Percentiles rank a stretch among this genome's conserved stretches.
Conservation (phyloP, 1,140 invertebrate genomes). For the Zeugodacus cucurbitae region DNA sequence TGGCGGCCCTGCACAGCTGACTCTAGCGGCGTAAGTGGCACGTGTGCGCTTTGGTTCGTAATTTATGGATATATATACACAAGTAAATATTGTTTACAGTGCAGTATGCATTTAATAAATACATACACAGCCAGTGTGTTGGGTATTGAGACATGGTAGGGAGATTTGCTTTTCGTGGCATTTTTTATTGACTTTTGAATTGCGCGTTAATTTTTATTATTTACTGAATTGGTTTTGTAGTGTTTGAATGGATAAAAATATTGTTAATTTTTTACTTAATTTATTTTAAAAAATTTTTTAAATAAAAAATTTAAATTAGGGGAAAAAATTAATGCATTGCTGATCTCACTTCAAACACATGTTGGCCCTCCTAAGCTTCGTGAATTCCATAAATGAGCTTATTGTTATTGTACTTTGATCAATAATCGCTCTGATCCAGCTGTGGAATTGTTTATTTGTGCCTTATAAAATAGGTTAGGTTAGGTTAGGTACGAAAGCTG, state of each 20-base stretch:
- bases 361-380: too few species aligned
- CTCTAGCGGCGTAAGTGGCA: not conserved
- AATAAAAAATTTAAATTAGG: too few species aligned
- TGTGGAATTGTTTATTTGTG: too few species aligned
- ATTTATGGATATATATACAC: not conserved
- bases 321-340: too few species aligned
- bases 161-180: not conserved
- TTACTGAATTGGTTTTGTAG: not conserved
- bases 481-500: too few species aligned
- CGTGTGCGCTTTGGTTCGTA: conserved; percentile 1
- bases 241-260: not conserved
- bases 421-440: too few species aligned
- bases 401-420: too few species aligned
- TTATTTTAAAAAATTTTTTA: too few species aligned
- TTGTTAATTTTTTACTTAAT: not conserved
- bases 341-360: too few species aligned
- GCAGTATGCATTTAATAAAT: not conserved
- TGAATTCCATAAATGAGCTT: too few species aligned
- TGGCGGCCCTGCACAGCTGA: not conserved
- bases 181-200: not conserved
- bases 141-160: not conserved
- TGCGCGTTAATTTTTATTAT: not conserved
- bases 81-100: not conserved
- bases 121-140: too few species aligned
- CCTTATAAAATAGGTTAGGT: too few species aligned